Evolutionary conservation across 2,797 vertebrate genomes (phyloP), one percentile per base, ranked within the genome.

Genomic region (Geotria australis): DNA sequence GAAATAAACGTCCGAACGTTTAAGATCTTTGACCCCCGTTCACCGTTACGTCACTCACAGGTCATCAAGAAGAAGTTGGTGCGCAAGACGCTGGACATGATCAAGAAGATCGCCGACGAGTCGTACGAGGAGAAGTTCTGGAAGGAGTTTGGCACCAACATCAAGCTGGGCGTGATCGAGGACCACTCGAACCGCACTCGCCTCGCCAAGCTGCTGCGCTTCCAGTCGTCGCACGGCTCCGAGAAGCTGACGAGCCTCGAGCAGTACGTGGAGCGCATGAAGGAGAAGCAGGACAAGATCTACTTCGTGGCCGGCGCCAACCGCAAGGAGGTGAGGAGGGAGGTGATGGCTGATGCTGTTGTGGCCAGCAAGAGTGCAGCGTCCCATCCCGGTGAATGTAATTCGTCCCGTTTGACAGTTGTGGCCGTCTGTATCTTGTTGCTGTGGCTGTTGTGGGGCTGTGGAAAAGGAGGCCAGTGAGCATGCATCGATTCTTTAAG

Each of bases 71-170:
- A 98, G 72, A 98, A 98, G 67, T 76, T 98, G 63, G 85, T 98
- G 47, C 85, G 89, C 58, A 98, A 98, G 71, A 86, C 86, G 60
- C 72, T 98, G 66, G 91, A 98, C 64, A 96, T 98, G 91, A 95
- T 98, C 65, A 96, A 96, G 75, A 96, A 96, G 70, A 94, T 98
- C 8, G 83, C 89, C 3, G 88, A 91, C 64, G 88, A 93, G 59
- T 77, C 85, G 38, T 96, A 93, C 69, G 85, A 89, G 0, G 83
- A 93, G 0, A 91, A 83, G 10, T 99, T 99, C 68, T 99, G 89
- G 89, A 96, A 99, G 65, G 91, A 96, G 72, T 96, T 99, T 63
- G 89, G 89, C 60, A 99, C 89, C 48, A 99, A 99, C 63, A 76
- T 99, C 59, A 99, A 99, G 70, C 79, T 99, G 61, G 91, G 91